Evolutionary conservation across 92 coral and sea anemone genomes (phyloP).

Genomic region (Parazoanthus darwini): DNA sequence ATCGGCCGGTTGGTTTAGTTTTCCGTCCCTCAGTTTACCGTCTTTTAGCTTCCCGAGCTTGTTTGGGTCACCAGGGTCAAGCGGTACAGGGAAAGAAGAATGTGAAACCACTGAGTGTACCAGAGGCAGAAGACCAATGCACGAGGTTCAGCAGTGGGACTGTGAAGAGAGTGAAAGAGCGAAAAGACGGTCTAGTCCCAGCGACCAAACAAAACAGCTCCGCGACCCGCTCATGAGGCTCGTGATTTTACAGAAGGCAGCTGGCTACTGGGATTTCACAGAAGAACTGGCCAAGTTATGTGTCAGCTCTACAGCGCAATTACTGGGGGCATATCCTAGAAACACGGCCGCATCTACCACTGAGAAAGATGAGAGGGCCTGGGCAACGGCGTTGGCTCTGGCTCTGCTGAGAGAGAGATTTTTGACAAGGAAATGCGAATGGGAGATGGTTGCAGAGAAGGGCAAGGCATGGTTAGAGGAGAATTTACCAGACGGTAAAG

Average conservation of each 20-base stretch:
- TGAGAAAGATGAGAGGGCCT: slow-evolving; percentile 52
- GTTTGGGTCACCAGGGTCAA: not conserved
- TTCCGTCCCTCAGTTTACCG: not conserved
- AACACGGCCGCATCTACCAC: not conserved
- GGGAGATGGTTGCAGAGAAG: slow-evolving; percentile 77
- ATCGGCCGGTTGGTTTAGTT: not conserved
- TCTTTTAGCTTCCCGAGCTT: not conserved
- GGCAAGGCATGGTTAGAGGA: slow-evolving; percentile 68
- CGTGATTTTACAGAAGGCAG: slow-evolving; percentile 43
- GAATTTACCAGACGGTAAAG: slow-evolving; percentile 4
- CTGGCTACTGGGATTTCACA: slow-evolving; percentile 44
- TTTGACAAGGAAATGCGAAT: slow-evolving; percentile 60
- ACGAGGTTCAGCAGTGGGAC: not conserved
- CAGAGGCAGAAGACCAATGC: not conserved
- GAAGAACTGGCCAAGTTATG: slow-evolving; percentile 18
- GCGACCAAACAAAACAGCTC: not conserved
- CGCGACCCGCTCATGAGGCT: slow-evolving; percentile 5
- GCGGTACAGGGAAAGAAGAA: no score
- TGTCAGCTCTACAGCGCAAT: slow-evolving; percentile 7
- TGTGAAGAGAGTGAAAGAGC: not conserved
- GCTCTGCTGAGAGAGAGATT: slow-evolving; percentile 52
- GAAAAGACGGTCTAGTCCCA: not conserved
- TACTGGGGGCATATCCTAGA: slow-evolving; percentile 26
- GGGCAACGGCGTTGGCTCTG: slow-evolving; percentile 88
- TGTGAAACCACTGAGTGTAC: no score